A percentile compares a stretch with the other conserved stretches of the same genome.
Conservation (phyloP, 2,888 invertebrate species). For the Dolichopus griseipennis region DNA sequence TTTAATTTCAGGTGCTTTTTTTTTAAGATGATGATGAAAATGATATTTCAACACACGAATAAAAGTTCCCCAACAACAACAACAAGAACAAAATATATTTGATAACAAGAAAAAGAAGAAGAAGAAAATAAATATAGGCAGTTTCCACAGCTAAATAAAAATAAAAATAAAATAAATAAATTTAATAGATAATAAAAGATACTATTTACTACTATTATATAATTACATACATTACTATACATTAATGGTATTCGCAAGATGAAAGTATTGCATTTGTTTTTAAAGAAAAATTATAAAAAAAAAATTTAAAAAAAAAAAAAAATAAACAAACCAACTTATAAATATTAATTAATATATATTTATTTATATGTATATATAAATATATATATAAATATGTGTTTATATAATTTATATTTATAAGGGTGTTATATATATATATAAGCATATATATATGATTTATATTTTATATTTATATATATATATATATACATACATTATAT, state of each 20-base stretch:
- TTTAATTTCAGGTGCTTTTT: background rate
- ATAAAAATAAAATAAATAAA: background rate
- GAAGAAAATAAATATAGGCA: background rate
- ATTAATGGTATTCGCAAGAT: slow-evolving; percentile 6
- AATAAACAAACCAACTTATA: background rate
- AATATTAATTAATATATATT: background rate
- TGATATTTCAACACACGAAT: background rate
- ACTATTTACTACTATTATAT: background rate
- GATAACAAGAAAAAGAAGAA: too few species aligned
- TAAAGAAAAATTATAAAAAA: background rate
- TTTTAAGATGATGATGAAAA: background rate
- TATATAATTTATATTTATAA: too few species aligned
- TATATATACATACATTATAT: too few species aligned
- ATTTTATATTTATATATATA: too few species aligned
- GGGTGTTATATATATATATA: too few species aligned
- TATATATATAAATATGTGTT: too few species aligned
- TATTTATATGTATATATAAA: too few species aligned
- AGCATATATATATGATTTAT: too few species aligned
- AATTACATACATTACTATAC: background rate
- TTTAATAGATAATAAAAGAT: background rate
- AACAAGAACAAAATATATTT: background rate
- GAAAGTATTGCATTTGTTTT: slow-evolving; percentile 3
- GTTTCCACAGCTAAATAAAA: background rate
- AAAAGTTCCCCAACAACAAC: background rate
- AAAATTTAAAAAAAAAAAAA: background rate